Evolutionary conservation across 1,140 invertebrate genomes (phyloP).

Genomic region (Leucophenga varia): DNA sequence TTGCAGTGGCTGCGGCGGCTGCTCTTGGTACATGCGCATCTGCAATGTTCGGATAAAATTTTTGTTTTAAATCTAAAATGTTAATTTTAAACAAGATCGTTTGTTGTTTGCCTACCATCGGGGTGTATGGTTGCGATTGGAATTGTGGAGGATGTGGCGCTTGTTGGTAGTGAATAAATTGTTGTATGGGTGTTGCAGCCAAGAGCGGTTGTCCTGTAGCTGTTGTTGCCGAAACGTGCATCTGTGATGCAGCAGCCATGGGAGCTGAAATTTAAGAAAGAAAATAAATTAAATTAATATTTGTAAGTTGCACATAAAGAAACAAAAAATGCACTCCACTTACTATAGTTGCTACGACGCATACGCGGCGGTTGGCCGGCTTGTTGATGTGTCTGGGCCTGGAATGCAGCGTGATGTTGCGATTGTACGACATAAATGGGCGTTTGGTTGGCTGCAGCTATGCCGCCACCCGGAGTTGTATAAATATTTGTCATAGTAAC

Average conservation of each 20-base stretch:
- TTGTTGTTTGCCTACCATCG: constrained; percentile 56
- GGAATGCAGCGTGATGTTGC: constrained; percentile 58
- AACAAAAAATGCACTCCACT: constrained; percentile 14
- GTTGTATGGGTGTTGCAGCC: constrained; percentile 69
- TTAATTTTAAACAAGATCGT: neutral
- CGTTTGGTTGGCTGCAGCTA: constrained; percentile 29
- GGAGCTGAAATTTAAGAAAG: constrained; percentile 58
- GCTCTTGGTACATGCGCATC: constrained; percentile 65
- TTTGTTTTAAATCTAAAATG: constrained; percentile 27
- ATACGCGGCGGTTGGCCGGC: constrained; percentile 43
- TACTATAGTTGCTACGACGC: constrained; percentile 44
- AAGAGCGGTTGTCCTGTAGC: constrained; percentile 83
- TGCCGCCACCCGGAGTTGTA: constrained; percentile 34
- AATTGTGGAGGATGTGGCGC: constrained; percentile 65
- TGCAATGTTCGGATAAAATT: constrained; percentile 54
- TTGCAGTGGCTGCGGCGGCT: constrained; percentile 61
- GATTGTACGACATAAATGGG: constrained; percentile 58
- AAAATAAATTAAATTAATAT: constrained; percentile 3
- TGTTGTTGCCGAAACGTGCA: constrained; percentile 71
- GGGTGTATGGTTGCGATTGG: constrained; percentile 59
- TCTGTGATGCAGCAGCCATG: constrained; percentile 65
- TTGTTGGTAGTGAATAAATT: constrained; percentile 64
- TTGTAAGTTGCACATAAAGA: neutral
- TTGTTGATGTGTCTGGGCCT: constrained; percentile 58
- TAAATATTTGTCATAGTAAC: constrained; percentile 57